phyloP scores from a whole-genome alignment of 2,797 vertebrate genomes.

The Oryzias dopingdopingensis region DNA sequence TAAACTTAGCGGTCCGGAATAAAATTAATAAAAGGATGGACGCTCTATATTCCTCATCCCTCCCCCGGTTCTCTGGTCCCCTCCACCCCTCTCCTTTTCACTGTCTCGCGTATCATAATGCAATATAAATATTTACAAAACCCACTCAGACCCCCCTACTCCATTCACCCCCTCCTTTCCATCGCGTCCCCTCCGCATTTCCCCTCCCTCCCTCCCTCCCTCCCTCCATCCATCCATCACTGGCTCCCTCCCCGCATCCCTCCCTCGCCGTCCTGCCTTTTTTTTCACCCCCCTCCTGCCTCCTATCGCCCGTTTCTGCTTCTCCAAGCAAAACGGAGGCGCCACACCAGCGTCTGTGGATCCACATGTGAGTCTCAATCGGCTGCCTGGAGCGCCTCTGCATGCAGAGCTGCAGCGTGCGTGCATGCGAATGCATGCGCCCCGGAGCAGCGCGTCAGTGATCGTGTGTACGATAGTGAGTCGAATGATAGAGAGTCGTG shows the following conservation, averaged over 20 bases:
- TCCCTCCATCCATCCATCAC: conserved; percentile 33
- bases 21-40: conserved; percentile 81
- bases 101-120: conserved; percentile 76
- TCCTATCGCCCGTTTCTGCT: conserved; percentile 76
- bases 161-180: conserved; percentile 13
- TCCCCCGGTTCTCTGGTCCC: conserved; percentile 34
- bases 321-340: conserved; percentile 77
- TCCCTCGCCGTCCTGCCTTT: conserved; percentile 58
- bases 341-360: conserved; percentile 64
- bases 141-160: conserved; percentile 67
- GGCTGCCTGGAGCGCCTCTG: conserved; percentile 47
- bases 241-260: conserved; percentile 40
- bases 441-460: conserved; percentile 43
- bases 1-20: conserved; percentile 85
- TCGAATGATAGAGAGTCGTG: conserved; percentile 19
- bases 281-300: conserved; percentile 35
- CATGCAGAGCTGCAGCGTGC: conserved; percentile 41
- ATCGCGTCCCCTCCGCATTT: conserved; percentile 38
- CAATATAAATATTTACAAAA: conserved; percentile 87
- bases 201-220: conserved; percentile 22
- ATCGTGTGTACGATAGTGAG: conserved; percentile 38
- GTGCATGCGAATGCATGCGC: conserved; percentile 19
- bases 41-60: conserved; percentile 49
- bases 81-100: conserved; percentile 43
- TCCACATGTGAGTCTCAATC: conserved; percentile 76